Evolutionary conservation across 2,797 vertebrate genomes (phyloP).

Genomic region (Megaceryle alcyon): DNA sequence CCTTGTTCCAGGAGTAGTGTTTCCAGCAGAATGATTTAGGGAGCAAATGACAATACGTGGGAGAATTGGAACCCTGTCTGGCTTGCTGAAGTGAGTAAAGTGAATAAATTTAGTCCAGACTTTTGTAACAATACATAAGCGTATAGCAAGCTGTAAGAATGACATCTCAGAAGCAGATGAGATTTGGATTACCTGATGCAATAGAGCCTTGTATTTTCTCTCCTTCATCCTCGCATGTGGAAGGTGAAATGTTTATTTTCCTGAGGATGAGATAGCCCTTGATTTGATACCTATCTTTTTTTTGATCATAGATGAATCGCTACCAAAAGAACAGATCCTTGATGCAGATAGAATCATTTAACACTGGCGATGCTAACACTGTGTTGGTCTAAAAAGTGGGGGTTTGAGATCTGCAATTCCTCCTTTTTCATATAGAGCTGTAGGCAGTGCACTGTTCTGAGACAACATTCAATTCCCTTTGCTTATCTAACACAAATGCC

Average conservation of each 20-base stretch:
- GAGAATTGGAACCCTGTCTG: not conserved
- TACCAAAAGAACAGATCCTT: not conserved
- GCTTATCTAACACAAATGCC: not conserved
- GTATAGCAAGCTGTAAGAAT: not conserved
- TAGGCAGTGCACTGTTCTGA: not conserved
- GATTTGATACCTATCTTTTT: not conserved
- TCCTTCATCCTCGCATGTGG: not conserved
- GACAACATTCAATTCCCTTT: not conserved
- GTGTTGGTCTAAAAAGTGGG: not conserved
- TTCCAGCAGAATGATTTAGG: not conserved
- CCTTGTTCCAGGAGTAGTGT: not conserved
- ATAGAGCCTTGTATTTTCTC: not conserved
- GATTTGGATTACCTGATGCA: not conserved
- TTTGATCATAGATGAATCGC: not conserved
- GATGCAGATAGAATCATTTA: not conserved
- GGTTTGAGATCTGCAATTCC: not conserved
- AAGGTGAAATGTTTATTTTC: not conserved
- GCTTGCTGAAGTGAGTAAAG: not conserved
- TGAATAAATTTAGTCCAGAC: not conserved
- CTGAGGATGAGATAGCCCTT: not conserved
- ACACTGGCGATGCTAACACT: not conserved
- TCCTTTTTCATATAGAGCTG: not conserved
- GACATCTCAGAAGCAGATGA: not conserved
- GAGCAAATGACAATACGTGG: not conserved
- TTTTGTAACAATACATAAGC: not conserved